These are phyloP conservation scores for Machaerirhynchus nigripectus DNA, from an alignment of 2,113 vertebrate species.

Conservation along the genomic window DNA sequence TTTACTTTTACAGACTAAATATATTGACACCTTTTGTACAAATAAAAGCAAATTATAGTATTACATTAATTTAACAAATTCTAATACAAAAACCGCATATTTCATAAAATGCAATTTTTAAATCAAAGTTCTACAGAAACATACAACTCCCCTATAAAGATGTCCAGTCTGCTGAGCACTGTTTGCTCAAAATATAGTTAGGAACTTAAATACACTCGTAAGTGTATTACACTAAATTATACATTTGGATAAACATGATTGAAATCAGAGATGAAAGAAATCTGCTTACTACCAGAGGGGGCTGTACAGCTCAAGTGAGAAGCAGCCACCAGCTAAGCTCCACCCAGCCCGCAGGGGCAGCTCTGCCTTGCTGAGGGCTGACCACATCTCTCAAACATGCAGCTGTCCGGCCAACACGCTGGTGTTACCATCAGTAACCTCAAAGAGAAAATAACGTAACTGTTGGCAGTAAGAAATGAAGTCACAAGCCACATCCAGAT, in stretches of 20 bases:
- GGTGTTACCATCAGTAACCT: background rate
- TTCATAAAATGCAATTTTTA: slow-evolving; percentile 56
- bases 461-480: background rate
- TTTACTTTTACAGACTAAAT: slow-evolving; percentile 34
- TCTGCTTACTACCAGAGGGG: background rate
- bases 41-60: slow-evolving; percentile 65
- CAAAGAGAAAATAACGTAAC: background rate
- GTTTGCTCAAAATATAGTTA: slow-evolving; percentile 52
- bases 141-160: slow-evolving; percentile 34
- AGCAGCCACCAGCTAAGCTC: background rate
- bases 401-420: background rate
- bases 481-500: background rate
- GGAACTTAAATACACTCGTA: background rate
- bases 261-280: slow-evolving; percentile 18
- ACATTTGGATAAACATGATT: slow-evolving; percentile 9
- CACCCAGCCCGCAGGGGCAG: background rate
- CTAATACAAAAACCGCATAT: slow-evolving; percentile 40
- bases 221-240: slow-evolving; percentile 35
- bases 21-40: slow-evolving; percentile 65
- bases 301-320: background rate
- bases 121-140: slow-evolving; percentile 55
- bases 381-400: background rate
- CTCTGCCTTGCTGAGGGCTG: background rate
- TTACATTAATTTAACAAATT: slow-evolving; percentile 68
- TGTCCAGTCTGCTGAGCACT: slow-evolving; percentile 36